Evolutionary conservation across 2,888 invertebrate genomes (phyloP).

Genomic region (Sphaerophoria rueppellii): DNA sequence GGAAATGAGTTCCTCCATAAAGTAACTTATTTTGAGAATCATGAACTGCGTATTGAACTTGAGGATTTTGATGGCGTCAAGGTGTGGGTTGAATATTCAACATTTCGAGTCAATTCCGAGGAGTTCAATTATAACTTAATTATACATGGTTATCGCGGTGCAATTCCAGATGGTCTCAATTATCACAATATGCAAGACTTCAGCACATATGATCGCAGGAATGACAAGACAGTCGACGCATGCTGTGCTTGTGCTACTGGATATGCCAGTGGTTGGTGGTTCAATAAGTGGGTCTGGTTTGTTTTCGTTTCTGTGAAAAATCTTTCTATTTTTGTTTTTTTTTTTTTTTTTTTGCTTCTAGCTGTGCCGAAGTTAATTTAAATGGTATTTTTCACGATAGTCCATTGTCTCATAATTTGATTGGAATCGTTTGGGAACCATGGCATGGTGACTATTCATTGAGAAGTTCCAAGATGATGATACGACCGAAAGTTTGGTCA

Average conservation of each 20-base stretch:
- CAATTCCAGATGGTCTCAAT: conserved; percentile 83
- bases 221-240: conserved; percentile 83
- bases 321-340: conserved; percentile 28
- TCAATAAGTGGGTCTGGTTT: conserved; percentile 82
- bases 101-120: conserved; percentile 81
- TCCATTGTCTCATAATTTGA: conserved; percentile 82
- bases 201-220: conserved; percentile 80
- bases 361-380: conserved; percentile 84
- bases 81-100: conserved; percentile 83
- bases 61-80: conserved; percentile 83
- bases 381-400: conserved; percentile 83
- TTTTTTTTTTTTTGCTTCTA: conserved; percentile 75
- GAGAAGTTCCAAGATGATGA: conserved; percentile 83
- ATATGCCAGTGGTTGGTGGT: conserved; percentile 86
- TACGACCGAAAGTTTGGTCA: conserved; percentile 76
- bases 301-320: not conserved
- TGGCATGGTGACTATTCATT: conserved; percentile 85
- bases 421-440: conserved; percentile 85
- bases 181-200: conserved; percentile 83
- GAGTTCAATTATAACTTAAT: conserved; percentile 82
- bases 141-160: conserved; percentile 83
- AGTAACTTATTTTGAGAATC: conserved; percentile 80
- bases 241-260: conserved; percentile 84
- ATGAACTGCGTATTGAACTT: conserved; percentile 83
- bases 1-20: conserved; percentile 84